Evolutionary conservation across 1,140 invertebrate genomes (phyloP).

Genomic region (Cheumatopsyche charites): DNA sequence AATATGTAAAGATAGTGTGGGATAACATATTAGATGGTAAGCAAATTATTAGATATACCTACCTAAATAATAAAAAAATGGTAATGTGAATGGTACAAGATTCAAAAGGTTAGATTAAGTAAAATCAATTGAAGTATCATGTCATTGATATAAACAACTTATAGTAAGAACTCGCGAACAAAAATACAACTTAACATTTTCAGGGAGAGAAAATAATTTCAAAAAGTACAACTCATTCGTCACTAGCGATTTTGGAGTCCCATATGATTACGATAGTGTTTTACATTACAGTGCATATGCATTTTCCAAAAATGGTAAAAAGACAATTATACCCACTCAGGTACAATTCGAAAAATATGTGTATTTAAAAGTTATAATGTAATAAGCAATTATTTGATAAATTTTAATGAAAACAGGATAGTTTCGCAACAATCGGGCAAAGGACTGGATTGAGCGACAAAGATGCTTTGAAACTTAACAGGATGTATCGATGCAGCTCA

Average conservation of each 20-base stretch:
- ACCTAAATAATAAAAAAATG: not conserved
- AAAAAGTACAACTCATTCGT: conserved; percentile 66
- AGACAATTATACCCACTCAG: conserved; percentile 64
- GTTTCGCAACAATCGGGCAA: conserved; percentile 64
- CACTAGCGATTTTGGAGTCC: conserved; percentile 66
- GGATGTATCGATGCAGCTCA: conserved; percentile 64
- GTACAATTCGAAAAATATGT: conserved; percentile 50
- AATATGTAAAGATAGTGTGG: conserved; percentile 70
- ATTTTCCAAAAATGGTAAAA: conserved; percentile 73
- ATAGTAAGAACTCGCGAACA: not conserved
- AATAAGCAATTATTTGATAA: no score
- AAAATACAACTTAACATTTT: conserved; percentile 47
- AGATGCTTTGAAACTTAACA: conserved; percentile 69
- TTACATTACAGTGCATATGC: conserved; percentile 80
- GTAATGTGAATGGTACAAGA: not conserved
- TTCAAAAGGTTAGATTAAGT: not conserved
- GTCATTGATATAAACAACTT: no score
- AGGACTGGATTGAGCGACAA: conserved; percentile 68
- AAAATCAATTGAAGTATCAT: not conserved
- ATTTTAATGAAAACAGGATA: no score
- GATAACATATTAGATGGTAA: conserved; percentile 66
- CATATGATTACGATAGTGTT: conserved; percentile 80
- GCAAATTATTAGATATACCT: not conserved
- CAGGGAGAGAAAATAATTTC: conserved; percentile 71
- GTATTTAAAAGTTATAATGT: no score